phyloP scores from a whole-genome alignment of 2,888 invertebrate genomes.

The Chalcis sispes region DNA sequence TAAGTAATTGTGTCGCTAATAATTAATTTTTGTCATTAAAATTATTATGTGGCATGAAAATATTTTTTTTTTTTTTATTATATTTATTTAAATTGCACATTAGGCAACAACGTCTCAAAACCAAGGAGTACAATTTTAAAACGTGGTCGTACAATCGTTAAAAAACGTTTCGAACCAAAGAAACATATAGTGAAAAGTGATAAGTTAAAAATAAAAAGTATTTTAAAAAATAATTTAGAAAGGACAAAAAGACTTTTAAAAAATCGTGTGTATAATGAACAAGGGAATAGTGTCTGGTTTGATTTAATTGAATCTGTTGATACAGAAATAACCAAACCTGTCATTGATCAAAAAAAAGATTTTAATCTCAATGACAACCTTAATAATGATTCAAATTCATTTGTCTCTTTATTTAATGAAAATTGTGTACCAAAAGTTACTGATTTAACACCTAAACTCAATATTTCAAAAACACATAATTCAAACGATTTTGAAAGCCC shows the following conservation, averaged over 20 bases:
- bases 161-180: conserved; percentile 60
- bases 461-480: not conserved
- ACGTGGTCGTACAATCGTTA: conserved; percentile 70
- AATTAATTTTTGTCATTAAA: conserved; percentile 41
- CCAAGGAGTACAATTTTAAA: conserved; percentile 67
- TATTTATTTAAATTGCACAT: conserved; percentile 57
- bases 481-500: not conserved
- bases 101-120: conserved; percentile 61
- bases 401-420: not conserved
- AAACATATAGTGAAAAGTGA: conserved; percentile 53
- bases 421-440: conserved; percentile 26
- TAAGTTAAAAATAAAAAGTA: conserved; percentile 40
- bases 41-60: conserved; percentile 51
- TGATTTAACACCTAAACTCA: conserved; percentile 30
- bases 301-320: conserved; percentile 37
- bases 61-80: conserved; percentile 52
- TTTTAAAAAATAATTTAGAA: conserved; percentile 36
- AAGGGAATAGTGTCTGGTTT: conserved; percentile 54
- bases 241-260: conserved; percentile 52
- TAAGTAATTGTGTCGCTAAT: conserved; percentile 29
- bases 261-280: conserved; percentile 29
- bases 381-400: not conserved
- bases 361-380: not conserved
- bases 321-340: not conserved
- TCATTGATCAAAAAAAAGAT: conserved; percentile 3